Percentiles rank a stretch among this genome's conserved stretches.
Evolutionary conservation across 2,888 invertebrate species (phyloP).

Genomic region (Polydesmus complanatus): DNA sequence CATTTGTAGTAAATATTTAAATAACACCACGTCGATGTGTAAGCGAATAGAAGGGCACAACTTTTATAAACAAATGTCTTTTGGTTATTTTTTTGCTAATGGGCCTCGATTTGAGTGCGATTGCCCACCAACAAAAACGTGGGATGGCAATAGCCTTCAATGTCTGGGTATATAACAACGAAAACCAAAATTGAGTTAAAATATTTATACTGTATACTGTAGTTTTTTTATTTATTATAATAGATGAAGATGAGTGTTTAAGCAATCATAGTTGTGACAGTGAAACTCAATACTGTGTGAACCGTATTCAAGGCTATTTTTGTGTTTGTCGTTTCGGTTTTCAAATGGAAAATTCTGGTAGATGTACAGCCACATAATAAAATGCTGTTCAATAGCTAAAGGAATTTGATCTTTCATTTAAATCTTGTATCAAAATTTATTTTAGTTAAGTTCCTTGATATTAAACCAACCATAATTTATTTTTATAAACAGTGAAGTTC

Average conservation of each 20-base stretch:
- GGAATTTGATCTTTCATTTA: too few relatives aligned
- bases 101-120: constrained; percentile 1
- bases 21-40: neutral
- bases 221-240: neutral
- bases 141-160: neutral
- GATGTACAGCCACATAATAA: neutral
- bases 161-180: constrained; percentile 2
- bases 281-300: constrained; percentile 8
- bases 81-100: neutral
- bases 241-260: constrained; percentile 11
- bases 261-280: constrained; percentile 3
- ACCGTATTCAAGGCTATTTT: constrained; percentile 5
- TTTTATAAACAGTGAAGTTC: too few relatives aligned
- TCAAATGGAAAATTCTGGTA: neutral
- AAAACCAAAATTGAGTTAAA: neutral
- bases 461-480: too few relatives aligned
- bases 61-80: neutral
- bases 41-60: neutral
- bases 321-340: constrained; percentile 4
- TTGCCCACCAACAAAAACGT: neutral
- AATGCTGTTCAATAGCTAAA: too few relatives aligned
- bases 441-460: too few relatives aligned
- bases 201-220: neutral
- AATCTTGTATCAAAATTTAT: too few relatives aligned
- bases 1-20: neutral